Base-by-base conservation (phyloP, 2,797 vertebrate species). In the Pristis pectinata region DNA sequence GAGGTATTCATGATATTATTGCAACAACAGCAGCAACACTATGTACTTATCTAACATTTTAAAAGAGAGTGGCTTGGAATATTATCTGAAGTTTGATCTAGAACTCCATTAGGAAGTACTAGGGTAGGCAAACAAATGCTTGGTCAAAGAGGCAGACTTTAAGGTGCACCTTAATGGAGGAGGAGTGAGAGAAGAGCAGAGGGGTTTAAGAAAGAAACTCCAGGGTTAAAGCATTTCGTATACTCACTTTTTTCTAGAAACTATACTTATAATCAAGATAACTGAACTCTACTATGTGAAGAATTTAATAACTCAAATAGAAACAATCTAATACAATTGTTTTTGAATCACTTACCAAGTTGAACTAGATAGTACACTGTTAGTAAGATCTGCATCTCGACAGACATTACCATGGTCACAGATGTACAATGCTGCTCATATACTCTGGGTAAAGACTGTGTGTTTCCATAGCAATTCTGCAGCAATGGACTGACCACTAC, bases 351-450 rank as follows among this genome's bases (percentile, higher is more conserved):
- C 98, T 97, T 95, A 99, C 99, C 98, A 56, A 99, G 97, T 95
- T 99, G 99, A 95, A 99, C 99, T 53, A 99, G 98, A 96, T 99
- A 99, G 97, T 99, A 99, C 95, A 99, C 98, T 0, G 99, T 99
- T 80, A 99, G 97, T 7, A 99, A 97, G 3, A 99, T 98, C 96
- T 99, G 99, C 98, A 98, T 99, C 97, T 99, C 99, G 22, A 98
- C 97, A 0, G 99, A 99, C 95, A 99, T 97, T 0, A 99, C 98
- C 96, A 99, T 98, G 27, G 98, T 96, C 76, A 98, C 96, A 3
- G 98, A 97, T 3, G 98, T 96, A 0, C 98, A 98, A 0, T 98
- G 98, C 94, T 98, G 99, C 95, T 99, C 99, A 82, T 98, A 99
- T 1, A 98, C 97, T 95, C 98, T 97, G 70, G 98, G 98, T 82